Evolutionary conservation across 2,888 invertebrate genomes (phyloP), one percentile per base, ranked within the genome.

Genomic region (Apocheima hispidaria): DNA sequence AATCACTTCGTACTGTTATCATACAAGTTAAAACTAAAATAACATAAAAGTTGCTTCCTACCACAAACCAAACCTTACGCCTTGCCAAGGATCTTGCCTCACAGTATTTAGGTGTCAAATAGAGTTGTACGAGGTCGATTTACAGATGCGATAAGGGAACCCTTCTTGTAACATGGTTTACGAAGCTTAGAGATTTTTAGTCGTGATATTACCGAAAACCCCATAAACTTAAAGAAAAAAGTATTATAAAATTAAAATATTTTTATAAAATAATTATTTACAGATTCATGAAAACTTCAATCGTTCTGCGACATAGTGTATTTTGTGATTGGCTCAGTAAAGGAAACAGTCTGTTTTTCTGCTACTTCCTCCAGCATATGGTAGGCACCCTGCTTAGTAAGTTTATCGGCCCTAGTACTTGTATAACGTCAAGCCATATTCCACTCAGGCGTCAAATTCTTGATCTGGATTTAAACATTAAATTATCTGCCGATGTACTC

Each of bases 61-160:
- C 33, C 54, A 41, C 4, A 33, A 18, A 14, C 65, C 12, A 59
- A 36, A 23, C 60, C 36, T 60, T 30, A 59, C 75, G 74, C 49
- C 71, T 77, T 74, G 75, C 81, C 75, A 74, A 76, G 81, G 84
- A 84, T 87, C 86, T 75, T 71, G 72, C 72, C 76, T 79, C 77
- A 80, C 81, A 84, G 81, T 84, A 82, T 85, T 84, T 81, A 82
- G 82, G 83, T 87, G 86, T 85, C 87, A 87, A 86, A 84, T 84
- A 78, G 82, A 82, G 79, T 79, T 80, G 82, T 81, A 81, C 74
- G 76, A 79, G 83, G 82, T 78, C 82, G 82, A 86, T 88, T 87
- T 86, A 86, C 80, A 73, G 75, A 66, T 58, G 64, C 66, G 84
- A 87, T 86, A 82, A 74, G 63, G 61, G 68, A 72, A 73, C 78